Base-by-base conservation (phyloP, 2,113 vertebrate genomes). In the Ursus arctos region DNA sequence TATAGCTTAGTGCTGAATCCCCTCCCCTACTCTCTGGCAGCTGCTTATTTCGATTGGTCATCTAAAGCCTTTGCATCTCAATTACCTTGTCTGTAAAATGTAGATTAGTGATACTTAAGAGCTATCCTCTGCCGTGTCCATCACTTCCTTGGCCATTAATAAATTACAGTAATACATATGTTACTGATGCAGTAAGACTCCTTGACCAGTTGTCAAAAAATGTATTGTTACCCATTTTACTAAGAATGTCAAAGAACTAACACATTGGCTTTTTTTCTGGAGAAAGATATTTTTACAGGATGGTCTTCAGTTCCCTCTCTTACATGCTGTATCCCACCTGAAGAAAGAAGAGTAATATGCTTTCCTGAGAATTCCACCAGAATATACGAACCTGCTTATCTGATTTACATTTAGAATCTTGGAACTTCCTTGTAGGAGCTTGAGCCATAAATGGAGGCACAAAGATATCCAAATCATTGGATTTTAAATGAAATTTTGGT, bases 401-500 rank as follows among this genome's bases (percentile, higher is more conserved):
- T 93, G 63, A 18, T 71, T 71, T 63, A 24, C 33, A 49, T 65
- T 84, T 55, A 65, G 71, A 80, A 31, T 77, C 40, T 21, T 51
- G 72, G 53, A 89, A 49, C 21, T 89, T 95, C 63, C 74, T 31
- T 33, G 15, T 43, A 69, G 76, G 36, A n/a, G 15, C 36, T 65
- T 40, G 28, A 86, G 7, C 21, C 81, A 91, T 72, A 67, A 59
- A 33, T 83, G 33, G 61, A 11, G 7, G 40, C 24, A 31, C 31
- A 94, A 40, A 26, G 65, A 86, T 81, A 65, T 81, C 43, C 51
- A 59, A 53, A 87, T 76, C 49, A 43, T 33, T 92, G 13, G 19
- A 90, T 91, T 93, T 82, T 65, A 91, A 90, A 55, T 90, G 59
- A 51, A 55, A 40, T 69, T 91, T 81, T 83, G 8, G 12, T 51